phyloP scores from a whole-genome alignment of 2,888 invertebrate species.

The Zygothrica quintamaculata region DNA sequence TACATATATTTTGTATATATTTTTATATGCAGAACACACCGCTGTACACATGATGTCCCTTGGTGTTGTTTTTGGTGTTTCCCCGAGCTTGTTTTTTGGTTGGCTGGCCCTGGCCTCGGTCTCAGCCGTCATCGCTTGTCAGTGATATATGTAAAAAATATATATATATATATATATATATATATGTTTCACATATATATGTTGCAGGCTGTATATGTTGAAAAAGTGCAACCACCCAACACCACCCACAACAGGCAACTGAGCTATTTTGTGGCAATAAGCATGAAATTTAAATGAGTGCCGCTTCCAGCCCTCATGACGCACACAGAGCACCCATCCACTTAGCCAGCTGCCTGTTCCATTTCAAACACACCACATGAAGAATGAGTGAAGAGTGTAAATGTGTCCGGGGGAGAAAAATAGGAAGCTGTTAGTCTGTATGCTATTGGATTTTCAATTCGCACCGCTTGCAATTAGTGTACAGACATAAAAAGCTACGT shows the following conservation, averaged over 20 bases:
- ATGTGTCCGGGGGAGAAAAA: conserved; percentile 23
- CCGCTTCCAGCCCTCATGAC: conserved; percentile 26
- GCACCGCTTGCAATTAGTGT: conserved; percentile 72
- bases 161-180: conserved; percentile 7
- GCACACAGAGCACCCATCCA: conserved; percentile 20
- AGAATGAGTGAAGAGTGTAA: conserved; percentile 3
- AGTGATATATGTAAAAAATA: conserved; percentile 69
- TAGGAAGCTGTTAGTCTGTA: conserved; percentile 45
- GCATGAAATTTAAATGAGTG: conserved; percentile 78
- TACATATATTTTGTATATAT: conserved; percentile 16
- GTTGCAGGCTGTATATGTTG: conserved; percentile 15
- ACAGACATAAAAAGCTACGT: conserved; percentile 21
- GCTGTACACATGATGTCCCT: conserved; percentile 51
- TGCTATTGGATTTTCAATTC: conserved; percentile 53
- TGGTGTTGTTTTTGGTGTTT: conserved; percentile 76
- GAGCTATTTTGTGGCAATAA: conserved; percentile 78
- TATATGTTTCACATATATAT: no score
- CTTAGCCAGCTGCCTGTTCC: conserved; percentile 10
- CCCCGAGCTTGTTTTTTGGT: conserved; percentile 80
- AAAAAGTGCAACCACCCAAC: conserved; percentile 44
- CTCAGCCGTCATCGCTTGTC: conserved; percentile 71
- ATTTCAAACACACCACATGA: conserved; percentile 29
- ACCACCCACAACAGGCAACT: conserved; percentile 54
- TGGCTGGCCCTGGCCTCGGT: conserved; percentile 64
- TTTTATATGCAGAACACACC: conserved; percentile 1